Base-by-base conservation (phyloP, 92 coral and sea anemone genomes). In the Virgularia gustaviana region DNA sequence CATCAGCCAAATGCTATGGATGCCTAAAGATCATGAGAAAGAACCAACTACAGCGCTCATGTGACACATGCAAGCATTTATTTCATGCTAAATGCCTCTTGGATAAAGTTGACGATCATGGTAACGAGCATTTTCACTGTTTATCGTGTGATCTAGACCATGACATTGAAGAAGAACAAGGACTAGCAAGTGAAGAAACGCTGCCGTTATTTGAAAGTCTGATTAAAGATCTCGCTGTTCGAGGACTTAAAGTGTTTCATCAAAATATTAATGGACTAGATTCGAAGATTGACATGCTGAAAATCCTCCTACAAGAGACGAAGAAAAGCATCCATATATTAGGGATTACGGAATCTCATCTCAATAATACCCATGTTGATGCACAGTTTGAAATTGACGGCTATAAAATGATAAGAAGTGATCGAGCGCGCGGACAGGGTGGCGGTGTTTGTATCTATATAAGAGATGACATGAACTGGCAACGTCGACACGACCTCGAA, bases 21-120 rank as follows among this genome's bases (percentile, higher is more conserved):
- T 60, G 18, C 43, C 19, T 2, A 35, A 57, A 28, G 33, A 57
- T 16, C 36, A 33, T 5, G 25, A 3, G 42, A 60, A 60, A 60
- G n/a, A 37, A 60, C 22, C 67, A 37, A 31, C 67, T 37, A 60
- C 67, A 29, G 24, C 67, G 18, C 55, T 47, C 55, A 47, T 47
- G 55, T 47, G 55, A 47, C 22, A 4, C 18, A 4, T 47, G 55
- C 6, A 47, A 47, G 55, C 55, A 47, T 15, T 47, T 47, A 47
- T 15, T 4, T 25, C 55, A 47, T 47, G 55, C 18, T n/a, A n/a
- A n/a, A n/a, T n/a, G n/a, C 55, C 55, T 47, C 22, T 4, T 47
- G 20, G 55, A 47, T 47, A 47, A 47, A 47, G 6, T 47, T 47
- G 55, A 47, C 18, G 55, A 47, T 3, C 55, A 25, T 15, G 55